A percentile compares a stretch with the other conserved stretches of the same genome.
Conservation (phyloP, 2,797 vertebrate genomes). For the Sparus aurata region DNA sequence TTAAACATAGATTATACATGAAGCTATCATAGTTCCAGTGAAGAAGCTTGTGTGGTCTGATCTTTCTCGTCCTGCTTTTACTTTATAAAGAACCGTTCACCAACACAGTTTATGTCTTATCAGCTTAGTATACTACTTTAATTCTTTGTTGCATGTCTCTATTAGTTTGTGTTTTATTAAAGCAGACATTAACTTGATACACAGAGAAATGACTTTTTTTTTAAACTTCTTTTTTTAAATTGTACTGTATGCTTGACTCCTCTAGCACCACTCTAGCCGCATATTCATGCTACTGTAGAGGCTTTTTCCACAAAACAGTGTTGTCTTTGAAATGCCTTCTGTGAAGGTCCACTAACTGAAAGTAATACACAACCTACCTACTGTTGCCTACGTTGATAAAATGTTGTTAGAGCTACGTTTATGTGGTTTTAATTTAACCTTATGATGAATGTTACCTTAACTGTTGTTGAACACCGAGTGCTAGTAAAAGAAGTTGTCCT, state of each 20-base stretch:
- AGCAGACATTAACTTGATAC: conserved; percentile 33
- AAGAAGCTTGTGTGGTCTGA: conserved; percentile 42
- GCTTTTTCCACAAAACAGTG: conserved; percentile 54
- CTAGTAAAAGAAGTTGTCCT: conserved; percentile 37
- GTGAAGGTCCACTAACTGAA: conserved; percentile 83
- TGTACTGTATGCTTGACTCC: conserved; percentile 41
- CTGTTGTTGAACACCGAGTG: conserved; percentile 53
- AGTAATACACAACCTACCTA: conserved; percentile 70
- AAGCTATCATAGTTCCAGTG: conserved; percentile 48
- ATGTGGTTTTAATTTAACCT: conserved; percentile 43
- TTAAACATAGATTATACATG: conserved; percentile 50
- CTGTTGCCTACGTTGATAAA: conserved; percentile 32
- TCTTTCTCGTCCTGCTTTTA: conserved; percentile 52
- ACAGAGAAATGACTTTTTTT: conserved; percentile 32
- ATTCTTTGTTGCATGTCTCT: conserved; percentile 57
- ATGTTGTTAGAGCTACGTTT: conserved; percentile 29
- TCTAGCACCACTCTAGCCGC: conserved; percentile 22
- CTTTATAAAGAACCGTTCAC: conserved; percentile 51
- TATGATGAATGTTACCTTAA: conserved; percentile 34
- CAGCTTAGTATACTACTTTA: conserved; percentile 38
- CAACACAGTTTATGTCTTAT: conserved; percentile 80
- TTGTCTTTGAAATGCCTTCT: conserved; percentile 82
- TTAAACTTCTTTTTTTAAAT: conserved; percentile 23
- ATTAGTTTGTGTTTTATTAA: conserved; percentile 28
- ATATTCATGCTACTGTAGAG: conserved; percentile 47